Base-by-base conservation (phyloP, 2,888 invertebrate species). In the Zygaena filipendulae region DNA sequence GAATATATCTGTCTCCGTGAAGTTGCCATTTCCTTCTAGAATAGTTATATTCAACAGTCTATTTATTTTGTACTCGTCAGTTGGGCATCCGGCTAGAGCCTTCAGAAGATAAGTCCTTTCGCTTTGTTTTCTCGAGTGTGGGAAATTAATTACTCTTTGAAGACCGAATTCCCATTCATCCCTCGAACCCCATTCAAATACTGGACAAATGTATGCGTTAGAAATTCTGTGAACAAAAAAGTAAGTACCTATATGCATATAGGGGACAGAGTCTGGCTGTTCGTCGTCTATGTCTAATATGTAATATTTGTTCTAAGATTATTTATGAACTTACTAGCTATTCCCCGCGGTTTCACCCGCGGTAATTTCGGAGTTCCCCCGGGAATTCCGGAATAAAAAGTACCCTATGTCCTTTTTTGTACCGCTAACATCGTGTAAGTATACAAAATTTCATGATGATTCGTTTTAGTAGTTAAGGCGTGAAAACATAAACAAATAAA, bases 101-200 rank as follows among this genome's bases (percentile, higher is more conserved):
- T 91, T 91, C 25, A 91, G 59, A 2, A 92, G 75, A 57, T 88
- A 91, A 0, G 90, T 90, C 40, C 91, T 71, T 56, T 92, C 92
- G 40, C 85, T 90, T 47, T 85, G 86, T 42, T 86, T 86, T 25
- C 91, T 79, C 1, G 83, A 82, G 2, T 83, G 66, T 0, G 91
- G 90, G 62, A 91, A 91, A 47, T 89, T 84, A 26, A 89, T 85
- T 0, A 91, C 85, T 6, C 91, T 80, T 39, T 91, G 84, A 1
- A 92, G 74, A 18, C 91, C 91, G 43, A 92, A 92, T 39, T 91
- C 86, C 91, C 91, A 92, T 58, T 92, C 91, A 23, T 88, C 85
- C 42, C 82, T 80, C 0, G 87, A 85, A 1, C 92, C 92, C 87
- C 90, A 91, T 62, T 87, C 87, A 60, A 92, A 91, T 1, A 92